These are phyloP conservation scores for Nephila pilipes DNA, from an alignment of 1,140 invertebrate genomes.

Conservation along the genomic window DNA sequence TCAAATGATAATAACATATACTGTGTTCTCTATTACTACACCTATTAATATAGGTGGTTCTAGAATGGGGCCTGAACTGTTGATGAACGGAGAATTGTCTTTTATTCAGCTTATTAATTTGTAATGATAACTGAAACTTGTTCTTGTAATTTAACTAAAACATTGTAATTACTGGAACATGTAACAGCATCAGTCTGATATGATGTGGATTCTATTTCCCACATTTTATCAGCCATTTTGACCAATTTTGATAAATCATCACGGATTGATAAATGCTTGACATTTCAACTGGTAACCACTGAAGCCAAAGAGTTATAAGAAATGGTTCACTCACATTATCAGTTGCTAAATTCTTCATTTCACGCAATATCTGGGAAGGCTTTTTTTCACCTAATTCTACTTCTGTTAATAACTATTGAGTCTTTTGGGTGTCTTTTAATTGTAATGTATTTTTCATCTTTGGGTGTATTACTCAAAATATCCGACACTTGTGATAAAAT, in stretches of 20 bases:
- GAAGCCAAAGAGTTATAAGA: slow-evolving; percentile 66
- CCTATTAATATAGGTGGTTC: too few species aligned
- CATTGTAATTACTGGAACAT: background rate
- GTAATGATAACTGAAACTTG: background rate
- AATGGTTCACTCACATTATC: slow-evolving; percentile 58
- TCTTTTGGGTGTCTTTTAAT: slow-evolving; percentile 57
- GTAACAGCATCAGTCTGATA: background rate
- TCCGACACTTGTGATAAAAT: slow-evolving; percentile 62
- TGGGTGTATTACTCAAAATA: slow-evolving; percentile 59
- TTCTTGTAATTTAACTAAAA: background rate
- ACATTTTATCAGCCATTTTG: background rate
- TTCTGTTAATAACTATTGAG: slow-evolving; percentile 56
- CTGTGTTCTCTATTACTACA: too few species aligned
- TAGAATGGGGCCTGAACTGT: too few species aligned
- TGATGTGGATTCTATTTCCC: background rate
- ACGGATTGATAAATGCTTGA: background rate
- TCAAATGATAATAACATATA: too few species aligned
- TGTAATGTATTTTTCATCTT: slow-evolving; percentile 24
- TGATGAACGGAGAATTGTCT: too few species aligned
- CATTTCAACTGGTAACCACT: slow-evolving; percentile 30
- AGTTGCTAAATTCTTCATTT: slow-evolving; percentile 63
- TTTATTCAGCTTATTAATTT: background rate
- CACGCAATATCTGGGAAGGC: slow-evolving; percentile 63
- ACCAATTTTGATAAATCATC: background rate
- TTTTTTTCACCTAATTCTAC: slow-evolving; percentile 63